Base-by-base conservation (phyloP, 37 sponge, comb jelly and placozoan species). In the Diacarnus erythraeanus region DNA sequence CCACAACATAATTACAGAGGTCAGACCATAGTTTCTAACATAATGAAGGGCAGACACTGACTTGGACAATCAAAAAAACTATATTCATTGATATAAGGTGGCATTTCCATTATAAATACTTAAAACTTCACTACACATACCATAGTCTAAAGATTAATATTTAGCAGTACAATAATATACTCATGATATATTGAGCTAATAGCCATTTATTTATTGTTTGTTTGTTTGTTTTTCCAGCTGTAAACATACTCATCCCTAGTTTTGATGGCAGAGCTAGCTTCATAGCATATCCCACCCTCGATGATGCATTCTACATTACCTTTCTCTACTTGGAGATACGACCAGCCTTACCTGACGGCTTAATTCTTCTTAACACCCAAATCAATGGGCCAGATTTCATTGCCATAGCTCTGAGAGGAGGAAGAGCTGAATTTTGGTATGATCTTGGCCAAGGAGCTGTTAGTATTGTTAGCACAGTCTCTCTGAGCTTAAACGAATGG, bases 281-380 rank as follows among this genome's bases (percentile, higher is more conserved):
- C 41, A 39, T 75, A 2, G 38, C 64, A 0, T 69, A 83, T 38
- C 74, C 84, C 12, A 35, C 76, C 22, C 84, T 89, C 10, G 37
- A 59, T 22, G 31, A 74, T 31, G 31, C 79, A 33, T 89, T 69
- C 75, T 84, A 70, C 4, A 72, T 71, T n/a, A 89, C 89, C 26
- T 41, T 34, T 20, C 57, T 89, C 15, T 47, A 29, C 17, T 8
- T 89, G n/a, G 84, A 83, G 60, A 42, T 89, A 29, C 58, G 80
- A 38, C 89, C 89, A 0, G 0, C 39, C 26, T 38, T 70, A 0
- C 54, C 69, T n/a, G 66, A 74, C 69, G 89, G 89, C 22, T 37
- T 89, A 30, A 34, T 89, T 42, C 80, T 89, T 34, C 79, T 74
- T 63, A 89, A 79, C 38, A 36, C 59, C 5, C 82, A 87, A 39